Conservation (phyloP, 2,888 invertebrate genomes). For the Microctonus brassicae region DNA sequence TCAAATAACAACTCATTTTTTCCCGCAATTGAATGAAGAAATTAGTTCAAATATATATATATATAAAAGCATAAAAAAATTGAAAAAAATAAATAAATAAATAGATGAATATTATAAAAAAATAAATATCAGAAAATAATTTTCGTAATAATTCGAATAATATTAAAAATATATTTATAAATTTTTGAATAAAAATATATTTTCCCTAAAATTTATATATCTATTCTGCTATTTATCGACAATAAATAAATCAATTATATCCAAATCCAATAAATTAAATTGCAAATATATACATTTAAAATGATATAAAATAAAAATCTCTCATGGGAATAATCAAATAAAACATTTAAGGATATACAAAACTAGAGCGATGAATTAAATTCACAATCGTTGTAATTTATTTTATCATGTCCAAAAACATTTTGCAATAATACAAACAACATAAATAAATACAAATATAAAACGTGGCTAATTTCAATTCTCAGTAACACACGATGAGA, state of each 20-base stretch:
- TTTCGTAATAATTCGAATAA: too few relatives aligned
- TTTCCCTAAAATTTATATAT: too few relatives aligned
- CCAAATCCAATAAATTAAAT: too few relatives aligned
- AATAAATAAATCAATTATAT: neutral
- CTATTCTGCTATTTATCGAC: too few relatives aligned
- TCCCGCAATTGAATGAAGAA: neutral
- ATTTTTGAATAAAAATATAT: too few relatives aligned
- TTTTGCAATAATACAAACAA: conserved; percentile 8
- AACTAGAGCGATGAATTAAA: neutral
- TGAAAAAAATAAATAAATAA: too few relatives aligned
- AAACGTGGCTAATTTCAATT: conserved; percentile 36
- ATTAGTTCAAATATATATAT: neutral
- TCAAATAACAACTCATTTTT: neutral
- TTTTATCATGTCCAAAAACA: neutral
- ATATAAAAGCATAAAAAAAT: too few relatives aligned
- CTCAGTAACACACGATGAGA: conserved; percentile 24
- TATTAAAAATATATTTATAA: too few relatives aligned
- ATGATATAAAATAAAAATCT: too few relatives aligned
- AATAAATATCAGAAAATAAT: too few relatives aligned
- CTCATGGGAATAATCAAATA: conserved; percentile 19
- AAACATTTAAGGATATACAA: conserved; percentile 10
- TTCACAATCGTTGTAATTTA: neutral
- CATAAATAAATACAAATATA: conserved; percentile 3
- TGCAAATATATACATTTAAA: neutral
- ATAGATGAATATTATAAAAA: too few relatives aligned